Evolutionary conservation across 2,113 vertebrate genomes (phyloP), one percentile per base, ranked within the genome.

Genomic region (Pomatostomus ruficeps): DNA sequence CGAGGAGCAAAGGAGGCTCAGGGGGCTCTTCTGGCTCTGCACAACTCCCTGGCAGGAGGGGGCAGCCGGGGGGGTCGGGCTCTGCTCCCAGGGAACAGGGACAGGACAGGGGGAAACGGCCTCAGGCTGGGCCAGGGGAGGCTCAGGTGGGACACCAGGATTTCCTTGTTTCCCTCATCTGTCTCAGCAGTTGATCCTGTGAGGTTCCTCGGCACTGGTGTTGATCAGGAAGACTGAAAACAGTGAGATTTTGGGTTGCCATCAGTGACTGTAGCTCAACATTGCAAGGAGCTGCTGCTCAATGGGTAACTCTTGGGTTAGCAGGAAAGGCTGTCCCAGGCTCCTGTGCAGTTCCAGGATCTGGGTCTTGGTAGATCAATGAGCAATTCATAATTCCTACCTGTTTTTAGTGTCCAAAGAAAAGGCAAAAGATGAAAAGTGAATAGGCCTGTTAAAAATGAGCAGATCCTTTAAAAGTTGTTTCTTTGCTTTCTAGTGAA

Each of bases 221-320:
- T 7, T 26, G n/a, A 6, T n/a, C 35, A 46, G 43, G 36, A 63
- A 54, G 16, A 14, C 17, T 38, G 43, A 55, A 8, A 68, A 12
- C 62, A 6, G 2, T 1, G 12, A 51, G 38, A 6, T 36, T 31
- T 51, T 25, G 59, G 52, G 17, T 51, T 72, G 7, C 29, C 2
- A 0, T 29, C 36, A 11, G 61, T 36, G 33, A 23, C 23, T 3
- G 1, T 5, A 24, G 36, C 33, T 61, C 22, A 18, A 0, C 2
- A 1, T 21, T n/a, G 35, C 15, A 62, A 71, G 66, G 40, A 73
- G 4, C 28, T 35, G 9, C 17, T 73, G 16, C 46, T 40, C 16
- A 38, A 51, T 13, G 28, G 11, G 8, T 48, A 61, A 51, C 8
- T 21, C 8, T 4, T 31, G 29, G 46, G 24, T 31, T 19, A 15